These are phyloP conservation scores for Hedychridium roseum DNA, from an alignment of 2,888 invertebrate genomes.

Conservation along the genomic window DNA sequence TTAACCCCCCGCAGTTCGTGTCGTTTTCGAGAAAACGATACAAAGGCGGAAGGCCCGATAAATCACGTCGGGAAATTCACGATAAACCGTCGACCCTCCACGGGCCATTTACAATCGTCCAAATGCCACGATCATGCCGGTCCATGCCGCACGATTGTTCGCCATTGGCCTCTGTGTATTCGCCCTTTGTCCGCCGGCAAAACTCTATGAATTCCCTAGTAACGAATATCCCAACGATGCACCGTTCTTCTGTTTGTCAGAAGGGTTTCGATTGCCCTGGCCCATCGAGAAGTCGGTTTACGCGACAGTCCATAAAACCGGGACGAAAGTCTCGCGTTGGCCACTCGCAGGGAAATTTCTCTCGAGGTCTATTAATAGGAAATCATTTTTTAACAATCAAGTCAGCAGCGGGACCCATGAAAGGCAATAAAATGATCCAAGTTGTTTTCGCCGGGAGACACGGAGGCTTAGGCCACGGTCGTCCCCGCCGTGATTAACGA, in stretches of 20 bases:
- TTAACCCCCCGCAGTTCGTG: slow-evolving; percentile 29
- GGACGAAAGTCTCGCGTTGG: neutral
- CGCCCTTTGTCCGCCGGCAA: neutral
- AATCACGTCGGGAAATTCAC: slow-evolving; percentile 19
- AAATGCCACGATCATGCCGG: slow-evolving; percentile 28
- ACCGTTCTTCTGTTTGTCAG: too few relatives aligned
- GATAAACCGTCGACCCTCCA: slow-evolving; percentile 24
- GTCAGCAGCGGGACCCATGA: too few relatives aligned
- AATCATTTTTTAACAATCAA: too few relatives aligned
- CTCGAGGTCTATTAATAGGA: too few relatives aligned
- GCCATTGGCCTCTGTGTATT: slow-evolving; percentile 4
- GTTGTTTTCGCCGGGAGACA: too few relatives aligned
- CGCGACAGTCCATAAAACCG: neutral
- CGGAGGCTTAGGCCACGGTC: too few relatives aligned
- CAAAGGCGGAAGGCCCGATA: slow-evolving; percentile 19
- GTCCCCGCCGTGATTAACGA: slow-evolving; percentile 21
- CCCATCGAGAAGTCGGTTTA: neutral
- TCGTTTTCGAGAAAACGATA: slow-evolving; percentile 20
- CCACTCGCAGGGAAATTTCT: too few relatives aligned
- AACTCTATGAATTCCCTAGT: too few relatives aligned
- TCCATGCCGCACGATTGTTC: too few relatives aligned
- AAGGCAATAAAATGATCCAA: too few relatives aligned
- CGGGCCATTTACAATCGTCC: slow-evolving; percentile 23
- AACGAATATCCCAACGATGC: too few relatives aligned
- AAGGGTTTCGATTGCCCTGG: neutral